Percentiles rank a stretch among this genome's conserved stretches.
These are phyloP conservation scores for Melanocharis versteri DNA, from an alignment of 2,113 vertebrate species.

Conservation along the genomic window DNA sequence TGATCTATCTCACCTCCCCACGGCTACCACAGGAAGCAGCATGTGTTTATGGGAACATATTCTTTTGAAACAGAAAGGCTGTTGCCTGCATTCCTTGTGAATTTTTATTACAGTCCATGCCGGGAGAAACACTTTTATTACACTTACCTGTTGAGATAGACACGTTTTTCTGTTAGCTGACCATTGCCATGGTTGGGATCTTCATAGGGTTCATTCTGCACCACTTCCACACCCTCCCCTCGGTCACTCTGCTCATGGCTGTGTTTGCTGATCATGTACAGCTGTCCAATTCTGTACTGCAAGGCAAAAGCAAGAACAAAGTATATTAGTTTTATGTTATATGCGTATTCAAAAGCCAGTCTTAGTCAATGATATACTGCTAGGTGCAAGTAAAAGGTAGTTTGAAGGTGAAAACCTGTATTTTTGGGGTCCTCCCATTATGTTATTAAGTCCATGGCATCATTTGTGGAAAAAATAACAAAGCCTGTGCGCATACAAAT, in stretches of 20 bases:
- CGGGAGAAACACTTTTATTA: neutral
- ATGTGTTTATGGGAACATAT: neutral
- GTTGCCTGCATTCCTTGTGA: neutral
- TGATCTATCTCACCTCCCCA: neutral
- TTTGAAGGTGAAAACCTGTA: neutral
- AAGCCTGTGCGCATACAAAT: neutral
- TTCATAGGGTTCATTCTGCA: conserved; percentile 90
- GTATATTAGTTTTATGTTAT: neutral
- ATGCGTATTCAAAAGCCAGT: neutral
- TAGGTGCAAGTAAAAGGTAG: neutral
- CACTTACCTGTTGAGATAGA: conserved; percentile 94
- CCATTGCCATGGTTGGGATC: conserved; percentile 90
- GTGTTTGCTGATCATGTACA: conserved; percentile 96
- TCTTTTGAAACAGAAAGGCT: neutral
- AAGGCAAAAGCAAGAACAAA: conserved; percentile 48
- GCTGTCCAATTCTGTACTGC: conserved; percentile 86
- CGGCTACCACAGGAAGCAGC: neutral
- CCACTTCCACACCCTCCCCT: conserved; percentile 94
- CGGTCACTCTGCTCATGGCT: conserved; percentile 94
- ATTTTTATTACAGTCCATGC: neutral
- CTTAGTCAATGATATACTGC: neutral
- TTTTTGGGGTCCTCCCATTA: neutral
- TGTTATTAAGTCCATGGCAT: neutral
- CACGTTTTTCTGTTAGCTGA: conserved; percentile 93
- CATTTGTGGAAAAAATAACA: neutral